A percentile compares a stretch with the other conserved stretches of the same genome.
phyloP scores from a whole-genome alignment of 2,888 invertebrate genomes.

The Spisula solida region DNA sequence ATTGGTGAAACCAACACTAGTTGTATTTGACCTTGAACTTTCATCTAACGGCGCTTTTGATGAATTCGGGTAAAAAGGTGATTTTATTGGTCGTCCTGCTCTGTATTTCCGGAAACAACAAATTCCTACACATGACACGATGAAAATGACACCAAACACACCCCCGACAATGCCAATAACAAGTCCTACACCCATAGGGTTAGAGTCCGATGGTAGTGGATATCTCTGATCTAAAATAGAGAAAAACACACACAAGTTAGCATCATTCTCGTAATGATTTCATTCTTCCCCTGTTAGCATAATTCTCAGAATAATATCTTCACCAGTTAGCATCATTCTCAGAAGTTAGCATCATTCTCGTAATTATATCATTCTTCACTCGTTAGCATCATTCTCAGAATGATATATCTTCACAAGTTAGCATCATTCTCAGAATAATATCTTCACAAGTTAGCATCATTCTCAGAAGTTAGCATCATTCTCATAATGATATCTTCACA shows the following conservation, averaged over 20 bases:
- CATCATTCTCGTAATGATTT: too few species aligned
- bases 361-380: too few species aligned
- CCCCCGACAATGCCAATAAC: slow-evolving; percentile 80
- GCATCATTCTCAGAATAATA: too few species aligned
- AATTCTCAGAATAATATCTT: too few species aligned
- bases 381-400: too few species aligned
- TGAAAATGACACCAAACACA: slow-evolving; percentile 76
- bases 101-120: slow-evolving; percentile 77
- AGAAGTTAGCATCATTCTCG: too few species aligned
- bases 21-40: slow-evolving; percentile 32
- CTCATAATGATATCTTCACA: too few species aligned
- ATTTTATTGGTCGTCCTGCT: slow-evolving; percentile 24
- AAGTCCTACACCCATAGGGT: slow-evolving; percentile 75
- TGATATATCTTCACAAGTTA: too few species aligned
- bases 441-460: too few species aligned
- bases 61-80: slow-evolving; percentile 55
- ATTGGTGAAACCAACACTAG: slow-evolving; percentile 66
- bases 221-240: slow-evolving; percentile 64
- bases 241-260: background rate
- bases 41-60: slow-evolving; percentile 58
- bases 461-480: too few species aligned
- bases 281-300: too few species aligned
- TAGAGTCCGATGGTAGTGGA: slow-evolving; percentile 68
- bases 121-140: slow-evolving; percentile 73
- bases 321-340: too few species aligned